phyloP scores from a whole-genome alignment of 2,113 vertebrate genomes.

The Circaetus cinerascens region DNA sequence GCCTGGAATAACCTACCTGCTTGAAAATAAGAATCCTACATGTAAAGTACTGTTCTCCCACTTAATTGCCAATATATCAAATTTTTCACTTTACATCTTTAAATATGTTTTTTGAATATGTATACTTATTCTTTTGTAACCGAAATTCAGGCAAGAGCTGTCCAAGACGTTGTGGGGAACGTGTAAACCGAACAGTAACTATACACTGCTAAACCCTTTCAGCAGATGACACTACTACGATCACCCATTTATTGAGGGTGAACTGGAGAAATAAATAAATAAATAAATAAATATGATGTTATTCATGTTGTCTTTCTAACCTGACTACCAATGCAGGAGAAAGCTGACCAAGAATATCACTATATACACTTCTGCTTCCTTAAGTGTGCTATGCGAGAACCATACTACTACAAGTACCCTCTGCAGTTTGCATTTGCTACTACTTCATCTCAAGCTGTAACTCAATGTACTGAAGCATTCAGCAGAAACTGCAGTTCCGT shows the following conservation, averaged over 20 bases:
- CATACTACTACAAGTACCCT: too few relatives aligned
- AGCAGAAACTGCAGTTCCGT: not conserved
- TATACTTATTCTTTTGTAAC: not conserved
- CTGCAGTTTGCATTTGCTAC: not conserved
- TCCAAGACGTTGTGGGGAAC: fast-evolving
- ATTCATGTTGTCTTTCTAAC: not conserved
- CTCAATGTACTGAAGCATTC: not conserved
- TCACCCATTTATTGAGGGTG: not conserved
- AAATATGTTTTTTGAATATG: not conserved
- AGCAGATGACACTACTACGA: not conserved
- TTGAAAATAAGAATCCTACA: not conserved
- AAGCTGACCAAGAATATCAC: not conserved
- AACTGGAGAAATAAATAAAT: not conserved
- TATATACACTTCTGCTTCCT: not conserved
- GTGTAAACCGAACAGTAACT: not conserved
- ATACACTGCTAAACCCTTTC: not conserved
- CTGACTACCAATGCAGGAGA: not conserved
- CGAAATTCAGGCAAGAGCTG: not conserved
- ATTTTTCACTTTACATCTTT: not conserved
- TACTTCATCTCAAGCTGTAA: not conserved
- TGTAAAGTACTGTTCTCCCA: not conserved
- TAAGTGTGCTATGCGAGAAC: not conserved
- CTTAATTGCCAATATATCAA: too few relatives aligned
- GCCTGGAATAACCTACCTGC: too few relatives aligned
- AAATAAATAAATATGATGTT: fast-evolving